phyloP scores from a whole-genome alignment of 2,113 vertebrate genomes.

The Pogona vitticeps region DNA sequence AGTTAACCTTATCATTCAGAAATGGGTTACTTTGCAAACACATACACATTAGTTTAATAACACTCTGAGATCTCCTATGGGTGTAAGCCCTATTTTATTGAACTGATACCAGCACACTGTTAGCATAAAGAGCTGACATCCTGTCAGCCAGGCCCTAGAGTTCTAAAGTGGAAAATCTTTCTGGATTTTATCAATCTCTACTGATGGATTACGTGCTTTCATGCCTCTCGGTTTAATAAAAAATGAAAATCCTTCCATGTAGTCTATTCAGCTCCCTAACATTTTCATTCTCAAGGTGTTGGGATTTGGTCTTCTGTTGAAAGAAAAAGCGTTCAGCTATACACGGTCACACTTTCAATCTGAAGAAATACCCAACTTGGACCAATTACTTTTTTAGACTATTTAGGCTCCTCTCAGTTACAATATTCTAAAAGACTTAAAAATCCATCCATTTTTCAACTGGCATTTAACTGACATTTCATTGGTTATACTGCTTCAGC shows the following conservation, averaged over 20 bases:
- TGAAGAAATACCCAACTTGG: too few relatives aligned
- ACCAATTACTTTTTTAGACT: too few relatives aligned
- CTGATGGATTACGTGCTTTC: not conserved
- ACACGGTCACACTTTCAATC: too few relatives aligned
- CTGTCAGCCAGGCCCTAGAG: not conserved
- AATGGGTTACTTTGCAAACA: not conserved
- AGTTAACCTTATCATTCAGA: constrained; percentile 5
- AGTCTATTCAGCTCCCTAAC: not conserved
- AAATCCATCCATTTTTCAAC: too few relatives aligned
- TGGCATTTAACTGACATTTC: too few relatives aligned
- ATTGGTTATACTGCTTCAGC: too few relatives aligned
- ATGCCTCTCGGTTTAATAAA: not conserved
- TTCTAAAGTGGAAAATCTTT: not conserved
- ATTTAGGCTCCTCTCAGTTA: too few relatives aligned
- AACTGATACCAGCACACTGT: not conserved
- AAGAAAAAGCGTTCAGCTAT: too few relatives aligned
- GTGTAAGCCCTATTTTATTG: not conserved
- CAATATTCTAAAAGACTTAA: too few relatives aligned
- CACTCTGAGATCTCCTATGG: not conserved
- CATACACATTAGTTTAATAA: not conserved
- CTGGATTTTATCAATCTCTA: not conserved
- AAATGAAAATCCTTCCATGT: not conserved
- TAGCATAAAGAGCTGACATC: not conserved
- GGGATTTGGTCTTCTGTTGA: not conserved
- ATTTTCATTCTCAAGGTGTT: not conserved